Base-by-base conservation (phyloP, 2,113 vertebrate species). In the Macroglossus sobrinus region DNA sequence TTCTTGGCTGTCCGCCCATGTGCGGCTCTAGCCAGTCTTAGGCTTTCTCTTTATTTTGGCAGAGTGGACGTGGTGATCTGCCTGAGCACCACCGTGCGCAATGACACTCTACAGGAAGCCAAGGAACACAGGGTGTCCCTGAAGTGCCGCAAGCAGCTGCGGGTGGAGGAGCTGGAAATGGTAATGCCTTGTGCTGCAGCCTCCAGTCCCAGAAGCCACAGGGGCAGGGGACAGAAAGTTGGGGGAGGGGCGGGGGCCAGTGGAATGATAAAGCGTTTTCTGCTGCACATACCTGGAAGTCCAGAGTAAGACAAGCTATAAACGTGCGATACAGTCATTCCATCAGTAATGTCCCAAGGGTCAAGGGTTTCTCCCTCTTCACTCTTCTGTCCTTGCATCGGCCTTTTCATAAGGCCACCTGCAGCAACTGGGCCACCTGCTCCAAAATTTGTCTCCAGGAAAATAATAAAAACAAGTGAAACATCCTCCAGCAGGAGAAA, bases 21-120 rank as follows among this genome's bases (percentile, higher is more conserved):
- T 7, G 38, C 24, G 43, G n/a, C 47, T 53, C 10, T n/a, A 68
- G 22, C 19, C 13, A 8, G 11, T 55, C 64, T 96, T 45, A 79
- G 5, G 47, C 47, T 38, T 47, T 30, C 93, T 94, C 78, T 57
- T 69, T 91, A 86, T 82, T 15, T 21, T 71, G 45, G 75, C 98
- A 99, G 99, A 98, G 99, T 99, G 98, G 99, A 99, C 2, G 99
- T 99, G 14, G 99, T 99, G 84, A 99, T 99, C 98, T 99, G 99
- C 88, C 98, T 99, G 96, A 99, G 99, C 98, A 99, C 99, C 79
- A 99, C 99, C 0, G 99, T 99, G 97, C 99, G 99, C 94, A 99
- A 99, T 2, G 99, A 99, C 97, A 99, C 99, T 0, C 98, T 99
- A 90, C 99, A 99, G 98, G 99, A 99, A 12, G 99, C 97, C 81